phyloP scores from a whole-genome alignment of 2,888 invertebrate genomes.

The Sussaba pulchella region DNA sequence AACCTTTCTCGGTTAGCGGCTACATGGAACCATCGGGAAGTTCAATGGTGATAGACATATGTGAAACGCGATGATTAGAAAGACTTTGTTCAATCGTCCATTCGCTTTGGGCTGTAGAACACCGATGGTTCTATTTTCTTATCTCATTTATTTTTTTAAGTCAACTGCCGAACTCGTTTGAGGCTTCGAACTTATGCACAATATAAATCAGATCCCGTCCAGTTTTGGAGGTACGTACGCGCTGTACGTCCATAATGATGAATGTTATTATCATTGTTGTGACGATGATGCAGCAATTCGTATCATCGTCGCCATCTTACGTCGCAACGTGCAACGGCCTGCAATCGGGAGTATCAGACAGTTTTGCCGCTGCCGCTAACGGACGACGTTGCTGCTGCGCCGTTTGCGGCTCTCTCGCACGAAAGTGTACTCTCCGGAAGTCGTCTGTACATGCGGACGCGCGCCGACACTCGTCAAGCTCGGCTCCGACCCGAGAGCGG shows the following conservation, averaged over 20 bases:
- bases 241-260: too few species aligned
- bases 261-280: not conserved
- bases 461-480: conserved; percentile 9
- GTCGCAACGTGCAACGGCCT: conserved; percentile 11
- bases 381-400: conserved; percentile 1
- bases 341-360: conserved; percentile 19
- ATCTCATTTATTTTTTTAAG: not conserved
- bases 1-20: too few species aligned
- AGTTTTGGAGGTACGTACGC: too few species aligned
- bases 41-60: too few species aligned
- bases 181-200: too few species aligned
- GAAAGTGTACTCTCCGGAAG: conserved; percentile 34
- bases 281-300: conserved; percentile 14
- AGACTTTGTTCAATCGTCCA: conserved; percentile 1
- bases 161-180: too few species aligned
- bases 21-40: conserved; percentile 2
- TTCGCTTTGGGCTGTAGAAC: not conserved
- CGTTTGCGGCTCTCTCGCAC: conserved; percentile 44
- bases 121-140: not conserved
- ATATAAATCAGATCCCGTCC: too few species aligned
- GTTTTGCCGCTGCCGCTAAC: not conserved
- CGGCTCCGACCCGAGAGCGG: not conserved
- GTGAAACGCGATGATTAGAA: too few species aligned
- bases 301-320: conserved; percentile 20
- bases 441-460: conserved; percentile 1